Base-by-base conservation (phyloP, 2,797 vertebrate species). In the Onychomys torridus region DNA sequence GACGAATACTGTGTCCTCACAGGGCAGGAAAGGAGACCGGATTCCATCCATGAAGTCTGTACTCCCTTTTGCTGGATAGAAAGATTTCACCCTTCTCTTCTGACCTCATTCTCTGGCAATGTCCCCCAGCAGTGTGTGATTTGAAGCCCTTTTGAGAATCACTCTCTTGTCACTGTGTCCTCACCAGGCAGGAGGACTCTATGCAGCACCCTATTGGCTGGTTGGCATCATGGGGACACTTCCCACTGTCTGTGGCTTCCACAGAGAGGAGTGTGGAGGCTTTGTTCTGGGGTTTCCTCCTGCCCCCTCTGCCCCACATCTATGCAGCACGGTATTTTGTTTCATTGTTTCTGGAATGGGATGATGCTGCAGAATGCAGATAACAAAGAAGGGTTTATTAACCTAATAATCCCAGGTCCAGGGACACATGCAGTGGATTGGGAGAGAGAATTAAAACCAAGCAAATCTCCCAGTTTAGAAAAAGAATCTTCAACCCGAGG, bases 371-470 rank as follows among this genome's bases (percentile, higher is more conserved):
- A 90, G 43, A 94, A 95, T 32, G 61, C 43, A 57, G 67, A 78
- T 49, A 73, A 96, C 81, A 90, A 82, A 94, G 86, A 67, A 83
- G 43, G 32, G 32, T 23, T 96, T 59, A 81, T 79, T 88, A 91
- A 25, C 82, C 83, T 76, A 43, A 83, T 83, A 90, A 94, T 90
- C 27, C 4, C 37, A 90, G 75, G 37, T 25, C 46, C 52, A 43
- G 3, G 23, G 75, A 78, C 46, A 94, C 86, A 83, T 2, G 29
- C 52, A 87, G 37, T 73, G 40, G 49, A 77, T 85, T n/a, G 76
- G 61, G 37, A 94, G 90, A 71, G 65, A 88, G n/a, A 46, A 21
- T 43, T 32, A 43, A 61, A 89, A 23, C 27, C 37, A 71, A 27
- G 37, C 43, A 32, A 43, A 25, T 19, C 27, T 79, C 89, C n/a